Percentiles rank a stretch among this genome's conserved stretches.
These are phyloP conservation scores for Paratrypauchen microcephalus DNA, from an alignment of 2,797 vertebrate genomes.

Conservation along the genomic window DNA sequence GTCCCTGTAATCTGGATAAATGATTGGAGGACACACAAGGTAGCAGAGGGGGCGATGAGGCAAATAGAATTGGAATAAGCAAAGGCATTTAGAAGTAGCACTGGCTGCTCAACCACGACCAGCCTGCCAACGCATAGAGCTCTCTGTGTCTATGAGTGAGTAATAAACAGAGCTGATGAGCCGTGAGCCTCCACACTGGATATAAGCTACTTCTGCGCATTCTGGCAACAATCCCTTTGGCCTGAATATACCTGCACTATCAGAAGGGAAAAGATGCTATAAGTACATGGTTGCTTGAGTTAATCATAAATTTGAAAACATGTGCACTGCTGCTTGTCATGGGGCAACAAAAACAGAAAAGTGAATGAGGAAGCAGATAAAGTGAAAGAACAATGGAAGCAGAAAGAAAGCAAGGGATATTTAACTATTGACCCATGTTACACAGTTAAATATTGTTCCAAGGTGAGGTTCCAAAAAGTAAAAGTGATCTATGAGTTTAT, in stretches of 20 bases:
- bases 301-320: slow-evolving; percentile 23
- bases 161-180: slow-evolving; percentile 77
- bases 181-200: slow-evolving; percentile 46
- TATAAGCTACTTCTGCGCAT: slow-evolving; percentile 43
- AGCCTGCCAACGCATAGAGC: slow-evolving; percentile 49
- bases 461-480: slow-evolving; percentile 65
- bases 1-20: slow-evolving; percentile 33
- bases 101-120: slow-evolving; percentile 64
- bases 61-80: slow-evolving; percentile 40
- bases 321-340: background rate
- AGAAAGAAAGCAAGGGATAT: slow-evolving; percentile 33
- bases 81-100: slow-evolving; percentile 62
- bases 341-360: too few relatives aligned
- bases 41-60: slow-evolving; percentile 27
- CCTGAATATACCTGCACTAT: slow-evolving; percentile 16
- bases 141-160: slow-evolving; percentile 53
- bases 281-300: slow-evolving; percentile 10
- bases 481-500: slow-evolving; percentile 47
- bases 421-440: slow-evolving; percentile 61
- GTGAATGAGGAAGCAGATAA: slow-evolving; percentile 42
- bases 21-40: slow-evolving; percentile 25
- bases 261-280: background rate
- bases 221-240: slow-evolving; percentile 34
- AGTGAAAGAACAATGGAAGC: slow-evolving; percentile 19
- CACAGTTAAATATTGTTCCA: slow-evolving; percentile 61